Conservation (phyloP, 92 coral and sea anemone genomes). For the Parazoanthus atlanticus region DNA sequence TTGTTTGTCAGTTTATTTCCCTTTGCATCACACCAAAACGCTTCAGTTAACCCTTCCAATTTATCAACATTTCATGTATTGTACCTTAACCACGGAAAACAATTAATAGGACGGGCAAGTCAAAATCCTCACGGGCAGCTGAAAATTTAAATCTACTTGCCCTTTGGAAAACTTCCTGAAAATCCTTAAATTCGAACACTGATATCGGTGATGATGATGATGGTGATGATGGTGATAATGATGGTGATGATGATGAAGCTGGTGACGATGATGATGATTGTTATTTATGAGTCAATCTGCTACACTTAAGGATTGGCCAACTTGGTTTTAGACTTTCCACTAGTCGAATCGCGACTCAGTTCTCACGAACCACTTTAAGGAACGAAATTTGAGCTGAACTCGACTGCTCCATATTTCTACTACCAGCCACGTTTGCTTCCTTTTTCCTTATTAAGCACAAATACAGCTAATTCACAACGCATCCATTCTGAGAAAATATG, state of each 20-base stretch:
- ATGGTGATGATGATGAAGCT: too few species aligned
- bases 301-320: background rate
- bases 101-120: background rate
- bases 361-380: too few species aligned
- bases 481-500: background rate
- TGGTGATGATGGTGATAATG: too few species aligned
- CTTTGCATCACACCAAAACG: too few species aligned
- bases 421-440: background rate
- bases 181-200: background rate
- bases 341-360: too few species aligned
- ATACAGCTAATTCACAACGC: background rate
- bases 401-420: background rate
- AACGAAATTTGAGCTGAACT: background rate
- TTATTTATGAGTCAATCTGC: too few species aligned
- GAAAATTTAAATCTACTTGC: background rate
- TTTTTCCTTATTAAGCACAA: background rate
- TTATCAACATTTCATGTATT: too few species aligned
- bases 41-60: too few species aligned
- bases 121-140: background rate
- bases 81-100: too few species aligned
- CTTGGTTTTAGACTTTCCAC: background rate
- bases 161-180: background rate
- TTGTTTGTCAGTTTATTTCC: background rate
- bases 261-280: too few species aligned
- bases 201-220: too few species aligned